Evolutionary conservation across 2,797 vertebrate species (phyloP).

Genomic region (Sebastiscus albofasciatus): DNA sequence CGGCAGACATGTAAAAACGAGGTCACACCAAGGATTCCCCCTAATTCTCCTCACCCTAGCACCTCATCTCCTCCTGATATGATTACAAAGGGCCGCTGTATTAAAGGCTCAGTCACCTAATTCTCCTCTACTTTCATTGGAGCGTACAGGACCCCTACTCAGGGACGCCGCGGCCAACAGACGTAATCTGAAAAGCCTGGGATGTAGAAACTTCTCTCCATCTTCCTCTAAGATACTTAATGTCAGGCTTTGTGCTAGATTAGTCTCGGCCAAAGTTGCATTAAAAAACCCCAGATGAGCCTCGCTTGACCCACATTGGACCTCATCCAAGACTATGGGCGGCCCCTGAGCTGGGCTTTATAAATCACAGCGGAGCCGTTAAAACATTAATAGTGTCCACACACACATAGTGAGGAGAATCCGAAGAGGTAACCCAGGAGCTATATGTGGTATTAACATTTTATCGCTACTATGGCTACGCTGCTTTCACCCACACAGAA

Average conservation of each 20-base stretch:
- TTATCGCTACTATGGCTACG: slow-evolving; percentile 66
- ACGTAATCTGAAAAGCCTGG: slow-evolving; percentile 77
- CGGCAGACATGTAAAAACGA: slow-evolving; percentile 24
- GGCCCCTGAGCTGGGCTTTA: slow-evolving; percentile 57
- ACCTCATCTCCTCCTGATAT: slow-evolving; percentile 65
- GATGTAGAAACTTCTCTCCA: slow-evolving; percentile 75
- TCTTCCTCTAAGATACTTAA: slow-evolving; percentile 82
- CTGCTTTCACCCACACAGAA: slow-evolving; percentile 56
- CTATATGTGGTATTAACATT: slow-evolving; percentile 70
- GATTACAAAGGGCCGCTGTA: slow-evolving; percentile 73
- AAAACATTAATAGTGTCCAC: slow-evolving; percentile 73
- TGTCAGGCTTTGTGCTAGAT: slow-evolving; percentile 78
- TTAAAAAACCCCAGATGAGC: slow-evolving; percentile 77
- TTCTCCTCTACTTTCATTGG: slow-evolving; percentile 70
- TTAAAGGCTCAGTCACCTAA: slow-evolving; percentile 79
- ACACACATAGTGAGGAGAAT: slow-evolving; percentile 58
- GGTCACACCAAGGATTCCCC: slow-evolving; percentile 63
- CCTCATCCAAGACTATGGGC: slow-evolving; percentile 68
- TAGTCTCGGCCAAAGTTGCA: slow-evolving; percentile 79
- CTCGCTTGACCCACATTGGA: slow-evolving; percentile 82
- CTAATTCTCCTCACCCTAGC: slow-evolving; percentile 46
- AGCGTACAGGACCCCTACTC: slow-evolving; percentile 62
- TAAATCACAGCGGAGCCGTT: slow-evolving; percentile 67
- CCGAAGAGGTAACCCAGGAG: slow-evolving; percentile 71
- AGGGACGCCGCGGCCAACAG: slow-evolving; percentile 52